phyloP scores from a whole-genome alignment of 2,888 invertebrate genomes.

The Diaprepes abbreviatus region DNA sequence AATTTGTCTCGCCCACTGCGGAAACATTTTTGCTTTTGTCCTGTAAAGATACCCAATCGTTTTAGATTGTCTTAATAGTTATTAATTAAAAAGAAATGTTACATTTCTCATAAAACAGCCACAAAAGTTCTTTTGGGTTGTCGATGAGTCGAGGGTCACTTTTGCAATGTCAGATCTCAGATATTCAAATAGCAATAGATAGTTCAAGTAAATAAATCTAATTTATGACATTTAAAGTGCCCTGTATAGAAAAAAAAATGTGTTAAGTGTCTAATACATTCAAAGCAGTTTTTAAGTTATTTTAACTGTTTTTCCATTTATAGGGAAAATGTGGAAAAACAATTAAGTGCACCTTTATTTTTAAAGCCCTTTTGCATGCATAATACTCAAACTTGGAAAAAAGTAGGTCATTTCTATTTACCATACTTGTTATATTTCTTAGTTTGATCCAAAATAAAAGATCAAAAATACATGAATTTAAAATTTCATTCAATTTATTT shows the following conservation, averaged over 20 bases:
- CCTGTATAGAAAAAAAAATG: constrained; percentile 2
- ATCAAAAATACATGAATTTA: too few relatives aligned
- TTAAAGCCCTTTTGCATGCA: constrained; percentile 6
- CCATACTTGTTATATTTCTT: too few relatives aligned
- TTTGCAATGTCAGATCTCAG: constrained; percentile 25
- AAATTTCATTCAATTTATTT: too few relatives aligned
- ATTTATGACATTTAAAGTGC: constrained; percentile 28
- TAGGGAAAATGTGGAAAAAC: not conserved
- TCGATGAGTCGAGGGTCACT: constrained; percentile 28
- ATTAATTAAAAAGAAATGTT: constrained; percentile 11
- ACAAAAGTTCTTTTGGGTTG: constrained; percentile 27
- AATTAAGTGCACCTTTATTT: constrained; percentile 14
- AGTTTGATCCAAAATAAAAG: too few relatives aligned
- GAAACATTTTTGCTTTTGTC: constrained; percentile 67
- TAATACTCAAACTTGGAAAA: not conserved
- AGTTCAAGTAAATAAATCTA: too few relatives aligned
- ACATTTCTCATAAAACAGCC: constrained; percentile 27
- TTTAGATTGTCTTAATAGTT: constrained; percentile 38
- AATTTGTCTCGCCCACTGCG: constrained; percentile 65
- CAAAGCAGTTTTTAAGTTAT: constrained; percentile 29
- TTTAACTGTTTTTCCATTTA: constrained; percentile 20
- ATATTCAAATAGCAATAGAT: constrained; percentile 5
- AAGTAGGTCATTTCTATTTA: not conserved
- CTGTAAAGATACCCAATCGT: constrained; percentile 68
- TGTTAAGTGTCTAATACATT: constrained; percentile 21